Conservation (phyloP, 2,888 invertebrate genomes). For the Gnatocerus cornutus region DNA sequence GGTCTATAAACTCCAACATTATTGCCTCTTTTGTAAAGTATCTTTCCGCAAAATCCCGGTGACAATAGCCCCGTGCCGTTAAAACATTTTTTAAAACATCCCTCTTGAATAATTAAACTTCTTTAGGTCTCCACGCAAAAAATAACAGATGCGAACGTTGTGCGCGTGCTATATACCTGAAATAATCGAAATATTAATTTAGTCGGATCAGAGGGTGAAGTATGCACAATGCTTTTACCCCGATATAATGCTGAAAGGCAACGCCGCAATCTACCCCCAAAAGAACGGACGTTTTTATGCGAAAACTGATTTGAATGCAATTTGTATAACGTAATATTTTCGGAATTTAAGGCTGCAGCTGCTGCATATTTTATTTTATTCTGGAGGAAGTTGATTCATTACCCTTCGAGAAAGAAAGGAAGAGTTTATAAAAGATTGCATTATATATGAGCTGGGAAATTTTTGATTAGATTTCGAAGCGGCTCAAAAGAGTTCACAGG, state of each 20-base stretch:
- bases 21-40: conserved; percentile 26
- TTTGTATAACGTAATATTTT: conserved; percentile 64
- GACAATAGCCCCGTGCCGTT: conserved; percentile 45
- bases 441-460: background rate
- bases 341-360: conserved; percentile 60
- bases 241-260: conserved; percentile 45
- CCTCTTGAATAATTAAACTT: conserved; percentile 41
- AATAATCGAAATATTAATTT: conserved; percentile 46
- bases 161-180: conserved; percentile 47
- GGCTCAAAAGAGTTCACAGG: background rate
- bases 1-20: conserved; percentile 27
- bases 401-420: background rate
- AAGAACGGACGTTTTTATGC: conserved; percentile 42
- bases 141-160: conserved; percentile 44
- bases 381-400: conserved; percentile 7
- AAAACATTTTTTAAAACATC: conserved; percentile 26
- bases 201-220: conserved; percentile 35
- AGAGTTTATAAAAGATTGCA: background rate
- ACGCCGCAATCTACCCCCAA: conserved; percentile 51
- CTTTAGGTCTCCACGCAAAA: conserved; percentile 20
- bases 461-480: background rate
- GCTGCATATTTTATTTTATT: conserved; percentile 33
- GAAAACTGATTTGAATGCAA: conserved; percentile 64
- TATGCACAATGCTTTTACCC: conserved; percentile 44
- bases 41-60: conserved; percentile 9